Base-by-base conservation (phyloP, 92 coral and sea anemone species). In the Pocillopora meandrina region DNA sequence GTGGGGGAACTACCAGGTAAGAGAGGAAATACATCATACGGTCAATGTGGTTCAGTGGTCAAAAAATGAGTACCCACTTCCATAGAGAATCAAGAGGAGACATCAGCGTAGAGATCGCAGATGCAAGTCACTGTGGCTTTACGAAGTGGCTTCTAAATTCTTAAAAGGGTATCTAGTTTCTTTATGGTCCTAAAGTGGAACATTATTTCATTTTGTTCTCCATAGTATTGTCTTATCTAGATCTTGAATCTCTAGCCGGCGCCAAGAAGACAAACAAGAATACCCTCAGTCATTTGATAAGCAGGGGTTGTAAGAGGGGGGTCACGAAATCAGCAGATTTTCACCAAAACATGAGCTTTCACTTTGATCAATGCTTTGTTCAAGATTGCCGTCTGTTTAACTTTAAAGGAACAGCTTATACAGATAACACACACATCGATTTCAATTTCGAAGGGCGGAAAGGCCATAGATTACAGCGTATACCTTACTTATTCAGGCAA, bases 211-310 rank as follows among this genome's bases (percentile, higher is more conserved):
- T 42, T 74, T 56, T 55, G 8, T n/a, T 15, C 9, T 61, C 14
- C 5, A 11, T 31, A 9, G 18, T 57, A 26, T 56, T 74, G 63
- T 63, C 72, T 83, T 83, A 83, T 74, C 86, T 61, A 61, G 33
- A 52, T 83, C 57, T 73, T 21, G 12, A n/a, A 83, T 83, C 72
- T 73, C 26, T 61, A 47, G 72, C 67, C 26, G 86, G 86, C 86
- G 86, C 86, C 86, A 83, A 64, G 62, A 72, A 18, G 86, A 62
- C 62, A 72, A 82, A 42, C 62, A 61, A 61, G 49, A 63, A 64
- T 49, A 19, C 71, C 65, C 61, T 62, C 9, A 34, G 71, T 47
- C 52, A 52, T 73, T 63, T 83, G 86, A 83, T 83, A 83, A 83
- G 79, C 67, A 64, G 33, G 19, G 76, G 56, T 80, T 67, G 4